Conservation (phyloP, 2,797 vertebrate genomes). For the Eospalax fontanierii region DNA sequence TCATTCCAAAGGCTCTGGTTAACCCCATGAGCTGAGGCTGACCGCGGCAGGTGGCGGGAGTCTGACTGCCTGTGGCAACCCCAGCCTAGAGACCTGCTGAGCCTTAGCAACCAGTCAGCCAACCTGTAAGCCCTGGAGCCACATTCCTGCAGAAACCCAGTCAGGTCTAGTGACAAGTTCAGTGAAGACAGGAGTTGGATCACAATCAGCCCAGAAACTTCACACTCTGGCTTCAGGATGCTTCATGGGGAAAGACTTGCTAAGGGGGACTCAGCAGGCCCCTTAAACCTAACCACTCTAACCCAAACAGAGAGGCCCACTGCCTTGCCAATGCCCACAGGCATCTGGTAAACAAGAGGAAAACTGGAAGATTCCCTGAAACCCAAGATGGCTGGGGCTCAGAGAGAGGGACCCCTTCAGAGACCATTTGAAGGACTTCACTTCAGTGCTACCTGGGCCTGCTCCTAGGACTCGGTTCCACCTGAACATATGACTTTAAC, state of each 20-base stretch:
- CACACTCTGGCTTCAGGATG: not conserved
- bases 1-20: not conserved
- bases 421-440: rapidly evolving
- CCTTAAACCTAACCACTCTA: rapidly evolving
- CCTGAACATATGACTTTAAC: rapidly evolving
- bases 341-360: rapidly evolving
- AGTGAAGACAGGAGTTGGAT: not conserved
- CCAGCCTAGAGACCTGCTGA: too few species aligned
- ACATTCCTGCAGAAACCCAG: rapidly evolving
- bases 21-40: too few species aligned
- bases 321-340: not conserved
- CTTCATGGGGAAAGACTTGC: not conserved
- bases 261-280: not conserved
- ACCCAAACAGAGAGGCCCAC: not conserved
- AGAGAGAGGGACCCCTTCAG: rapidly evolving
- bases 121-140: not conserved
- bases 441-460: rapidly evolving
- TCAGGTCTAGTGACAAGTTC: not conserved
- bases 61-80: not conserved
- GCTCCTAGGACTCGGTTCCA: not conserved
- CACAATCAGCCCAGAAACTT: rapidly evolving
- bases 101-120: not conserved
- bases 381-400: rapidly evolving
- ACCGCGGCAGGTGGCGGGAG: not conserved
- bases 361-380: rapidly evolving